These are phyloP conservation scores for Drosophila pectinifera DNA, from an alignment of 1,140 invertebrate genomes.

Conservation along the genomic window DNA sequence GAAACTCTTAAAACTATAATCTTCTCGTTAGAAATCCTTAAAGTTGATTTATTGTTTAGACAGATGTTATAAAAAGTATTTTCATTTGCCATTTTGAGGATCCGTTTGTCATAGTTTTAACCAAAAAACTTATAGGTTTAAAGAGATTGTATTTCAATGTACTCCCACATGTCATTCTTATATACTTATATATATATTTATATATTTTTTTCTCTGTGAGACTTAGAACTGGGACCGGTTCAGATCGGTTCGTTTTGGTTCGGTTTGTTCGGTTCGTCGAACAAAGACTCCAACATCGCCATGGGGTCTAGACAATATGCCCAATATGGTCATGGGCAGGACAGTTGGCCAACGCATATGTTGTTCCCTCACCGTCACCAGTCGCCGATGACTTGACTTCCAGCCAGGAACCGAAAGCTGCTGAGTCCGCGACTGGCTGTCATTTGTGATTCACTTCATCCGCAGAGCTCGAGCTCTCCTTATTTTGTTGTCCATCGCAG, in stretches of 20 bases:
- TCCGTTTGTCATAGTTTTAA: too few relatives aligned
- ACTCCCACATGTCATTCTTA: too few relatives aligned
- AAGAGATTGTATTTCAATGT: too few relatives aligned
- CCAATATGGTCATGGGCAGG: conserved; percentile 60
- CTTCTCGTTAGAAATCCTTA: rapidly evolving
- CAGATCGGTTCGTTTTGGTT: conserved; percentile 18
- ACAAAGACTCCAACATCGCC: conserved; percentile 62
- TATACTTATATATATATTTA: too few relatives aligned
- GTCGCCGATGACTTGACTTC: conserved; percentile 4
- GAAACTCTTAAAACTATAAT: too few relatives aligned
- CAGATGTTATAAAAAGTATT: too few relatives aligned
- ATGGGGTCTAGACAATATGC: conserved; percentile 63
- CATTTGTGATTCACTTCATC: conserved; percentile 5
- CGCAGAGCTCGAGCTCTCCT: neutral
- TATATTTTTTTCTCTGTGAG: conserved; percentile 5
- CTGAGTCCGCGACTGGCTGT: neutral
- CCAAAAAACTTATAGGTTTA: too few relatives aligned
- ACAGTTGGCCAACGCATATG: conserved; percentile 21
- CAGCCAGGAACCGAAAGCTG: conserved; percentile 3
- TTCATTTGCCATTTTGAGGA: neutral
- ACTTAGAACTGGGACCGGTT: conserved; percentile 57
- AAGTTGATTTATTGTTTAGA: rapidly evolving
- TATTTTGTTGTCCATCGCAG: neutral
- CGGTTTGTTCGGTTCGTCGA: conserved; percentile 22
- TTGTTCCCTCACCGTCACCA: conserved; percentile 27